A percentile compares a stretch with the other conserved stretches of the same genome.
Conservation (phyloP, 1,140 invertebrate species). For the Planococcus citri region DNA sequence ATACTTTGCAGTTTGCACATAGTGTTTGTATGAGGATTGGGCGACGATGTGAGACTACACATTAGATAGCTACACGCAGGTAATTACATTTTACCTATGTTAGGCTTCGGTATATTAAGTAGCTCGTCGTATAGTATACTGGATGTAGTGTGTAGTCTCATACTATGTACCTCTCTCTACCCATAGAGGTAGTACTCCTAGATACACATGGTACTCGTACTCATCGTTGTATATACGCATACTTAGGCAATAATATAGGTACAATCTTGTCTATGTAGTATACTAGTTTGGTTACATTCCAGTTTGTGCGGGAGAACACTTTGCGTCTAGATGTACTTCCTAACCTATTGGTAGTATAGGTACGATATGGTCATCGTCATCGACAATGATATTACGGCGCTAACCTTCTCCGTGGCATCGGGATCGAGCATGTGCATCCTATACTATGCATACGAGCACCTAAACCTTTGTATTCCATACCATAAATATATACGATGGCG, state of each 20-base stretch:
- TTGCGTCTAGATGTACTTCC: neutral
- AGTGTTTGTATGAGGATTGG: neutral
- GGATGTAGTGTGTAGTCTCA: too few relatives aligned
- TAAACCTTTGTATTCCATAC: too few relatives aligned
- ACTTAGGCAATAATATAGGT: too few relatives aligned
- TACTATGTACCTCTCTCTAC: too few relatives aligned
- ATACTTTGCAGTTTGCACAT: neutral
- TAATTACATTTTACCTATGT: constrained; percentile 1
- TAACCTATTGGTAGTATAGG: neutral
- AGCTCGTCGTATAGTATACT: too few relatives aligned
- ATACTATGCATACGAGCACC: too few relatives aligned
- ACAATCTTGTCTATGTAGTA: too few relatives aligned
- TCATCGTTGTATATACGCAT: too few relatives aligned
- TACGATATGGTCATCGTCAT: neutral
- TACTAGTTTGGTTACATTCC: constrained; percentile 3
- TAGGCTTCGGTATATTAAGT: neutral
- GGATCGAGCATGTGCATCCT: too few relatives aligned
- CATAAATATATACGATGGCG: too few relatives aligned
- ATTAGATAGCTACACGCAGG: constrained; percentile 6
- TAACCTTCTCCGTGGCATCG: neutral
- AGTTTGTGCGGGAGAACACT: neutral
- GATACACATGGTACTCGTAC: too few relatives aligned
- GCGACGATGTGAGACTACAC: neutral
- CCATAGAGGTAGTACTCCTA: too few relatives aligned
- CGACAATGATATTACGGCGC: neutral